Conservation (phyloP, 2,888 invertebrate genomes). For the Alentia gelatinosa region DNA sequence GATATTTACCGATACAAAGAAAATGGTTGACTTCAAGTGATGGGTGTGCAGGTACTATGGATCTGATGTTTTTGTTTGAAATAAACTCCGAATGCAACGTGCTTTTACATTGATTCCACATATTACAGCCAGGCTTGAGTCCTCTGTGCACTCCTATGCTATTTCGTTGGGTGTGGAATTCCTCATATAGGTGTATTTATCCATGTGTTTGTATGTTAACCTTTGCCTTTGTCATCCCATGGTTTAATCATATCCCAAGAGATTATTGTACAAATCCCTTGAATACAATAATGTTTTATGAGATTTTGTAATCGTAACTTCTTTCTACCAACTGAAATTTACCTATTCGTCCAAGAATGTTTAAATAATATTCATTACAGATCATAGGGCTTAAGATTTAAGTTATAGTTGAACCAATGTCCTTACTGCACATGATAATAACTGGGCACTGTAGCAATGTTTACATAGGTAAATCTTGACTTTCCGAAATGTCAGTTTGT, state of each 20-base stretch:
- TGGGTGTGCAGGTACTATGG: not conserved
- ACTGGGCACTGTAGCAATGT: not conserved
- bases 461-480: not conserved
- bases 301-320: not conserved
- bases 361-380: not conserved
- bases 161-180: not conserved
- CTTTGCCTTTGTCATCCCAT: not conserved
- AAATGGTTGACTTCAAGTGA: not conserved
- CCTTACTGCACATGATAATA: not conserved
- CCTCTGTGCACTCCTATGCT: conserved; percentile 8
- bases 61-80: not conserved
- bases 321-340: not conserved
- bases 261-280: not conserved
- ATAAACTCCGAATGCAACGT: conserved; percentile 2
- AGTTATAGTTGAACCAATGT: not conserved
- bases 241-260: not conserved
- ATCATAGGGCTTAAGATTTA: not conserved
- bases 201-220: not conserved
- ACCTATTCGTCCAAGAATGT: not conserved
- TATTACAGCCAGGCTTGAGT: not conserved
- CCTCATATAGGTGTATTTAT: not conserved
- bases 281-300: conserved; percentile 2
- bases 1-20: not conserved
- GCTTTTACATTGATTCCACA: not conserved
- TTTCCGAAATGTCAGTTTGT: not conserved